Evolutionary conservation across 92 coral and sea anemone species (phyloP), one percentile per base, ranked within the genome.

Genomic region (Zoanthus gigantus): DNA sequence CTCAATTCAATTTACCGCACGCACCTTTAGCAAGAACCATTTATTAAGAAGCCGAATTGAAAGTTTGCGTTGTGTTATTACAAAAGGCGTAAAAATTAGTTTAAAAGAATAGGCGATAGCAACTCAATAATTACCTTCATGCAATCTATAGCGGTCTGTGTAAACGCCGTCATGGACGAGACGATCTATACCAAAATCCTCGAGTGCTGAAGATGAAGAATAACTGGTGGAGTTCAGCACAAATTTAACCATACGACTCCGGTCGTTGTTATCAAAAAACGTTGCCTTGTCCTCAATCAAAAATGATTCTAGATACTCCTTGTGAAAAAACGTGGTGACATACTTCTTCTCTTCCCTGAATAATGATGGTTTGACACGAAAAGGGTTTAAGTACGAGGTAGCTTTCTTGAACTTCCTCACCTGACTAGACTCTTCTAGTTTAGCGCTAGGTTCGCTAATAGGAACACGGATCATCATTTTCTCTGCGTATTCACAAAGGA

Each of bases 271-370:
- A 23, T 77, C 82, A 67, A 88, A 90, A 83, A 95, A 94, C 46
- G 92, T 85, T 52, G 88, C 98, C 69, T 87, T 87, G 75, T 87
- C 77, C 31, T 90, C 86, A 17, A 77, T 76, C 61, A 65, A 45
- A 54, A 44, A 87, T 9, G 65, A 96, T 68, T 90, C 92, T 42
- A 95, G 60, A 23, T 80, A 57, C 8, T 85, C 85, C 58, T 81
- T 88, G 54, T 77, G 79, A 77, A 96, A 96, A 67, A 87, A 88
- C 2, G 96, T 96, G 83, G 95, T 96, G 83, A 95, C 92, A 78
- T 80, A 93, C 82, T 61, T 88, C 11, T 77, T 76, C 37, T 83
- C 86, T 10, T 93, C 88, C 17, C 85, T 88, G 4, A 67, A 13
- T 10, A 94, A 79, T 11, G 91, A 61, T 16, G 93, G 14, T 32